phyloP scores from a whole-genome alignment of 2,797 vertebrate genomes.

The Bucorvus abyssinicus region DNA sequence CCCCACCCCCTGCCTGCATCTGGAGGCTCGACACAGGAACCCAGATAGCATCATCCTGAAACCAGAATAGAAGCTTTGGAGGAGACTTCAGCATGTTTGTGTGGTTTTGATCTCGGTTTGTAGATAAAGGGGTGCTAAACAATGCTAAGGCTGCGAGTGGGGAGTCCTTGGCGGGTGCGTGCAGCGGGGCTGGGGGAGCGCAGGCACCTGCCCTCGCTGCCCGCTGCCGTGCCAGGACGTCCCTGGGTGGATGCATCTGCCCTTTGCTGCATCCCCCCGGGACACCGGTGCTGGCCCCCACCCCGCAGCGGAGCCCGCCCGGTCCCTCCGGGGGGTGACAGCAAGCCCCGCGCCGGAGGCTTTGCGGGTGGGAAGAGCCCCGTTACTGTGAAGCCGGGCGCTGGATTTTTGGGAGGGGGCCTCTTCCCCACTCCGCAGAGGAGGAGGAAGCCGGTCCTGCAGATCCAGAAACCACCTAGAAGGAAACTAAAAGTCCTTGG shows the following conservation, averaged over 20 bases:
- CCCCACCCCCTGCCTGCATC: constrained; percentile 40
- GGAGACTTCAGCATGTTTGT: constrained; percentile 10
- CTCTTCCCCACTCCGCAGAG: neutral
- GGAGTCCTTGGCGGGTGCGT: neutral
- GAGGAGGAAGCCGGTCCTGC: neutral
- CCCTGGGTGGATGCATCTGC: rapidly evolving
- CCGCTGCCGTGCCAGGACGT: rapidly evolving
- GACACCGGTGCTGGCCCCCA: rapidly evolving
- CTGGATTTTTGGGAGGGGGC: neutral
- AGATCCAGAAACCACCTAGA: neutral
- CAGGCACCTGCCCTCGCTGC: neutral
- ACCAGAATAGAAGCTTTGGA: constrained; percentile 67
- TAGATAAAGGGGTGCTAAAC: constrained; percentile 59
- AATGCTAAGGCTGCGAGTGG: neutral
- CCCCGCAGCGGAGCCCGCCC: rapidly evolving
- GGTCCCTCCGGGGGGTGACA: rapidly evolving
- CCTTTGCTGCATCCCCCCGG: neutral
- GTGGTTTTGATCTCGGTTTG: constrained; percentile 62
- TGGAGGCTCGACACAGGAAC: constrained; percentile 56
- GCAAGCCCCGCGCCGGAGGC: rapidly evolving
- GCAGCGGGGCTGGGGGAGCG: neutral
- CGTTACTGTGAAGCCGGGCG: rapidly evolving
- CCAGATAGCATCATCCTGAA: constrained; percentile 68
- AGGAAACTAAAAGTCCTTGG: constrained; percentile 37
- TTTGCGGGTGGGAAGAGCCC: neutral